Evolutionary conservation across 92 coral and sea anemone species (phyloP).

Genomic region (Epizoanthus stellaris): DNA sequence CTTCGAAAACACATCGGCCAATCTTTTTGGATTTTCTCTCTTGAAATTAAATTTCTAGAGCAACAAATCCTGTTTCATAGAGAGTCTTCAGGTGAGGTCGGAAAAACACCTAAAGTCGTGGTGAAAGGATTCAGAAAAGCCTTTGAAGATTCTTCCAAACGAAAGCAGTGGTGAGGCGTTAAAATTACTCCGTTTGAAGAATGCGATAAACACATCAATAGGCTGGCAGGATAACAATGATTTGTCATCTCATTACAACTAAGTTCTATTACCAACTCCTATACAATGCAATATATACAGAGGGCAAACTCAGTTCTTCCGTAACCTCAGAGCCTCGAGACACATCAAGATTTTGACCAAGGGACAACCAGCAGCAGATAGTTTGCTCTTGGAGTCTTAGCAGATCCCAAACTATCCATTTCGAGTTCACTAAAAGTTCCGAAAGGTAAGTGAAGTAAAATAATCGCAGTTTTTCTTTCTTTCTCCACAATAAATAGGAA

Average conservation of each 20-base stretch:
- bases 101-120: conserved; percentile 21
- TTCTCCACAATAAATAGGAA: no score
- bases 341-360: conserved; percentile 18
- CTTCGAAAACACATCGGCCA: not conserved
- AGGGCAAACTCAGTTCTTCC: not conserved
- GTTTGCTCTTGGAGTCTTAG: no score
- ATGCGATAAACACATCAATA: conserved; percentile 9
- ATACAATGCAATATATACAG: conserved; percentile 10
- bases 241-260: conserved; percentile 14
- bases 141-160: conserved; percentile 37
- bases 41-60: not conserved
- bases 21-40: no score
- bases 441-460: conserved; percentile 6
- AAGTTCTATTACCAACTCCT: conserved; percentile 3
- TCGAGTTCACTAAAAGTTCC: not conserved
- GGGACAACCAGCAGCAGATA: not conserved
- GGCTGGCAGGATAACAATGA: not conserved
- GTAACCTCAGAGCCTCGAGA: not conserved
- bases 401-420: no score
- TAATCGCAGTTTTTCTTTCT: not conserved
- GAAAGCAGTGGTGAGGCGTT: conserved; percentile 6
- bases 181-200: conserved; percentile 22
- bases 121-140: conserved; percentile 19
- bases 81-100: not conserved
- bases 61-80: not conserved